Evolutionary conservation across 2,113 vertebrate species (phyloP).

Genomic region (Zosterops hypoxanthus): DNA sequence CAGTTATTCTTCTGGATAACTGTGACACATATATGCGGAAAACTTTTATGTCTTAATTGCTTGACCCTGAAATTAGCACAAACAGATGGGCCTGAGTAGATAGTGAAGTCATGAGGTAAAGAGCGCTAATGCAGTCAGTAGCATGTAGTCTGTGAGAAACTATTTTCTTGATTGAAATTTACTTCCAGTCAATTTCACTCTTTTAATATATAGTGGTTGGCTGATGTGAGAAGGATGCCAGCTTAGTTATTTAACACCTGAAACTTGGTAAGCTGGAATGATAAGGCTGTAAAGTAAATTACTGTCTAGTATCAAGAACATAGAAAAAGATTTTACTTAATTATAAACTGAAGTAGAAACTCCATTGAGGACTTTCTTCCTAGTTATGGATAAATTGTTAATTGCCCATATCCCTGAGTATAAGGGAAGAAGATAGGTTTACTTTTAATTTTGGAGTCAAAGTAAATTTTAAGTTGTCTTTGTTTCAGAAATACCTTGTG

Average conservation of each 20-base stretch:
- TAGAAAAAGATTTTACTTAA: neutral
- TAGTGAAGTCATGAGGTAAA: neutral
- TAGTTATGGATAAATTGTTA: neutral
- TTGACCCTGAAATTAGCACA: conserved; percentile 11
- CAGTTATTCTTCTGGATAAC: neutral
- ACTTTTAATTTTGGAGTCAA: neutral
- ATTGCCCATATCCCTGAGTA: neutral
- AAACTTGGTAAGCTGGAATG: neutral
- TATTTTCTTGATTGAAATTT: neutral
- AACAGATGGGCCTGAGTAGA: neutral
- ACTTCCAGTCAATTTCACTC: neutral
- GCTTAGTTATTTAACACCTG: neutral
- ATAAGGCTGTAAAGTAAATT: neutral
- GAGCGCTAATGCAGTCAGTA: neutral
- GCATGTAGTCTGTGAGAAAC: neutral
- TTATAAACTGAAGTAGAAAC: neutral
- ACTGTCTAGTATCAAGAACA: neutral
- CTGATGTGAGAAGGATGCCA: neutral
- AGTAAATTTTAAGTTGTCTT: neutral
- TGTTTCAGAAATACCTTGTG: neutral
- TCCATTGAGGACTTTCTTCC: neutral
- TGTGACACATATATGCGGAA: neutral
- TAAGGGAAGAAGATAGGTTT: neutral
- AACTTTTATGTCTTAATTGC: neutral
- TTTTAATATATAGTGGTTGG: neutral